Percentiles rank a stretch among this genome's conserved stretches.
Evolutionary conservation across 1,140 invertebrate species (phyloP).

Genomic region (Pogonognathellus flavescens): DNA sequence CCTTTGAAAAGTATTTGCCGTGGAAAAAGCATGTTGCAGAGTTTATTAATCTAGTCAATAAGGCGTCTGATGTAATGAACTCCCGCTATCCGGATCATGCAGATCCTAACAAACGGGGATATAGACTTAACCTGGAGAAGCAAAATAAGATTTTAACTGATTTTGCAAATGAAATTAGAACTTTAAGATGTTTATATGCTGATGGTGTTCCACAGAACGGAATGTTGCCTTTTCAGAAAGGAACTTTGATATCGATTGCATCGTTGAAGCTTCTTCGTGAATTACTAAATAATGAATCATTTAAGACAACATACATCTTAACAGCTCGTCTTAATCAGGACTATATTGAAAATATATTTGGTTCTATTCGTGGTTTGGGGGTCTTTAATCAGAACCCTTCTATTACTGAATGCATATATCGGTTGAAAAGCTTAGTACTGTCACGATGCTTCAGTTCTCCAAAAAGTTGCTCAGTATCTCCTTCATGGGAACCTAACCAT

Average conservation of each 20-base stretch:
- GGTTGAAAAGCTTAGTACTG: background rate
- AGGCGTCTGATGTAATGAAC: background rate
- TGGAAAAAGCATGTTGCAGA: background rate
- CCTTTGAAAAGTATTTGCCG: background rate
- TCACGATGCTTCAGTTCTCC: background rate
- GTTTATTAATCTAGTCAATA: background rate
- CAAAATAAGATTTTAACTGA: background rate
- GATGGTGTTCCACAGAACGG: background rate
- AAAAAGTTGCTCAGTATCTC: too few species aligned
- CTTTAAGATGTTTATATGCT: background rate
- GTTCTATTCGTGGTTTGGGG: background rate
- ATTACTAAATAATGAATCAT: background rate
- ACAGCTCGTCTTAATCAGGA: background rate
- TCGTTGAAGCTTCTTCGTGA: background rate
- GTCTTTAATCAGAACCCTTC: slow-evolving; percentile 3
- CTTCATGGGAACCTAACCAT: background rate
- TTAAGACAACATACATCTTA: background rate
- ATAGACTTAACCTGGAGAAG: background rate
- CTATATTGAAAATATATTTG: background rate
- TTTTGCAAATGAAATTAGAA: background rate
- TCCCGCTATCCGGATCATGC: background rate
- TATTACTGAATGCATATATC: background rate
- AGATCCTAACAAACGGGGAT: background rate
- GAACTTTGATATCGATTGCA: background rate
- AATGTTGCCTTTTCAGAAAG: background rate